These are phyloP conservation scores for Trogon melanurus DNA, from an alignment of 2,113 vertebrate species.

Conservation along the genomic window DNA sequence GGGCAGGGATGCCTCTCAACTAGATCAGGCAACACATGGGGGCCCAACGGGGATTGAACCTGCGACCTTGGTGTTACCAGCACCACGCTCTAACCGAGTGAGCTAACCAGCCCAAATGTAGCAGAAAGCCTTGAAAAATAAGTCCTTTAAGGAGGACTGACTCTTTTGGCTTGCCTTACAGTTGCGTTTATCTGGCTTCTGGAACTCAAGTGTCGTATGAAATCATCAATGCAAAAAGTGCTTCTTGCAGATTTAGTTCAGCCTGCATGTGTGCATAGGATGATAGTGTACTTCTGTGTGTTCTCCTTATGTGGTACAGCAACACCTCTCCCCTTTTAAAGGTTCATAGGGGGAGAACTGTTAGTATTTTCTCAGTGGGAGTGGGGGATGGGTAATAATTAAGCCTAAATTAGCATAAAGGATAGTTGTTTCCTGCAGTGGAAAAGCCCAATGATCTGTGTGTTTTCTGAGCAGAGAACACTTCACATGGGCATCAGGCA, in stretches of 20 bases:
- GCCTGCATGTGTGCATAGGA: rapidly evolving
- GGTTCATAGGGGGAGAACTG: rapidly evolving
- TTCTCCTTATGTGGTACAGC: not conserved
- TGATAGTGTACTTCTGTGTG: not conserved
- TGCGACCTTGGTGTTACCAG: no score
- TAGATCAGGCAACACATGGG: no score
- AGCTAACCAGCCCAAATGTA: no score
- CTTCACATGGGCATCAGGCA: not conserved
- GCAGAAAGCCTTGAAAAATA: not conserved
- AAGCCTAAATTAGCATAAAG: not conserved
- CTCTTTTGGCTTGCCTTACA: not conserved
- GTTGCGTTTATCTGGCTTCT: not conserved
- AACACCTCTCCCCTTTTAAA: not conserved
- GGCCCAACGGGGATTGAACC: no score
- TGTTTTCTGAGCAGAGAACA: not conserved
- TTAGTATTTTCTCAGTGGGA: not conserved
- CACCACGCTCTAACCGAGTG: no score
- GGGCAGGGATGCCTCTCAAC: no score
- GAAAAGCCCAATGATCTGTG: rapidly evolving
- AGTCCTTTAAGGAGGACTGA: not conserved
- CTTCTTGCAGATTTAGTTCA: not conserved
- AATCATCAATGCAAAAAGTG: not conserved
- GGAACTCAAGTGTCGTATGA: not conserved
- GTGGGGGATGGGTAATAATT: not conserved
- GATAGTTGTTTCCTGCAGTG: not conserved